These are phyloP conservation scores for Gastrophysa polygoni DNA, from an alignment of 2,888 invertebrate genomes.

Conservation along the genomic window DNA sequence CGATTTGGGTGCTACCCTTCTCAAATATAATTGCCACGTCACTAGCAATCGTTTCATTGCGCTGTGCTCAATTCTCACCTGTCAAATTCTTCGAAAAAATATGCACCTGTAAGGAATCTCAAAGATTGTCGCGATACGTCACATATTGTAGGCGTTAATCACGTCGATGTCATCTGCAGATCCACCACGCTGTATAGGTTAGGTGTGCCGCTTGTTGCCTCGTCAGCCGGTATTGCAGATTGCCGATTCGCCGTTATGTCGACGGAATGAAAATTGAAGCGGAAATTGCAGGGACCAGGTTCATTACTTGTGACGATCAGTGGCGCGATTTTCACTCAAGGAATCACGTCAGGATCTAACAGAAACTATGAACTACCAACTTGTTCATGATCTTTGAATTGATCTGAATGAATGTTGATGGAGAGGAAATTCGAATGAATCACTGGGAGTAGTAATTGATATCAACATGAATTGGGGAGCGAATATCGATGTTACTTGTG, in stretches of 20 bases:
- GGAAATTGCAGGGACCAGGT: not conserved
- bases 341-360: too few relatives aligned
- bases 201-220: not conserved
- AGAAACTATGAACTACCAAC: too few relatives aligned
- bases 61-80: not conserved
- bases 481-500: too few relatives aligned
- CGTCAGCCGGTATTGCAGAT: not conserved
- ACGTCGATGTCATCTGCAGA: not conserved
- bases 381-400: too few relatives aligned
- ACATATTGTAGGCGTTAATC: not conserved
- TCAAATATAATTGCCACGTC: not conserved
- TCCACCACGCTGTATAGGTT: not conserved
- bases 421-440: too few relatives aligned
- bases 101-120: conserved; percentile 20
- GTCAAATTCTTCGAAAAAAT: not conserved
- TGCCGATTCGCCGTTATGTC: not conserved
- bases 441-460: too few relatives aligned
- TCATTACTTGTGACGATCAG: not conserved
- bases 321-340: too few relatives aligned
- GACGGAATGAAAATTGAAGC: not conserved
- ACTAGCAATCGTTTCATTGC: not conserved
- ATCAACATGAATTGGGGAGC: too few relatives aligned
- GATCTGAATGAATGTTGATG: too few relatives aligned
- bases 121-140: conserved; percentile 24
- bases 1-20: too few relatives aligned